Evolutionary conservation across 1,140 invertebrate species (phyloP).

Genomic region (Bombus soroeensis): DNA sequence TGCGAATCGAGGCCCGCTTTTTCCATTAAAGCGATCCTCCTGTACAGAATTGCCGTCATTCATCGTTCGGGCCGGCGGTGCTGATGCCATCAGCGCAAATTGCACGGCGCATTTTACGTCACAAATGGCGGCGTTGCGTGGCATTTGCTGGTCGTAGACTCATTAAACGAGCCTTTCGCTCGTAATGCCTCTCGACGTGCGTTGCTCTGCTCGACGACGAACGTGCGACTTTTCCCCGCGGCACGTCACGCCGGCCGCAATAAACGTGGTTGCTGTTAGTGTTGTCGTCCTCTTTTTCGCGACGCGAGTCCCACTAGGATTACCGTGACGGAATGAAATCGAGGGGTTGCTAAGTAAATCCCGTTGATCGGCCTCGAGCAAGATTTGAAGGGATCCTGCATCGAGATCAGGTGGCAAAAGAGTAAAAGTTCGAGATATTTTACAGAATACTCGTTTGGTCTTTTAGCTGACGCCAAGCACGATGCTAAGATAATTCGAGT

Average conservation of each 20-base stretch:
- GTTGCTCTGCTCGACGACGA: constrained; percentile 6
- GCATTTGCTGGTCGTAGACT: constrained; percentile 29
- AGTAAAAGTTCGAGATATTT: not conserved
- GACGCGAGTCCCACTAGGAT: not conserved
- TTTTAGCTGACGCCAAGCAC: not conserved
- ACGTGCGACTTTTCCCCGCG: constrained; percentile 4
- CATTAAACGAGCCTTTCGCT: constrained; percentile 28
- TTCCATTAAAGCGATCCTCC: constrained; percentile 20
- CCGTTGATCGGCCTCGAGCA: not conserved
- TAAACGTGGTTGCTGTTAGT: not conserved
- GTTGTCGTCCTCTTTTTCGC: not conserved
- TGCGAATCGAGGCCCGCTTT: not conserved
- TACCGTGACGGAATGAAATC: not conserved
- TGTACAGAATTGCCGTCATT: constrained; percentile 37
- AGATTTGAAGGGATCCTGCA: not conserved
- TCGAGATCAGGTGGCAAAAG: not conserved
- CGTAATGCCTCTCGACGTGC: constrained; percentile 33
- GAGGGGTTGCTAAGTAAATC: not conserved
- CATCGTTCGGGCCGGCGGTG: constrained; percentile 3
- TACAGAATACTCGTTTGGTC: not conserved
- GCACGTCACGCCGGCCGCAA: not conserved
- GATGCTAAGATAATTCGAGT: not conserved
- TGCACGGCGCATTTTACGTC: constrained; percentile 28
- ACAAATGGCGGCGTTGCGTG: constrained; percentile 38
- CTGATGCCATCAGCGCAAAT: constrained; percentile 38